phyloP scores from a whole-genome alignment of 2,113 vertebrate species.

The Balaeniceps rex region DNA sequence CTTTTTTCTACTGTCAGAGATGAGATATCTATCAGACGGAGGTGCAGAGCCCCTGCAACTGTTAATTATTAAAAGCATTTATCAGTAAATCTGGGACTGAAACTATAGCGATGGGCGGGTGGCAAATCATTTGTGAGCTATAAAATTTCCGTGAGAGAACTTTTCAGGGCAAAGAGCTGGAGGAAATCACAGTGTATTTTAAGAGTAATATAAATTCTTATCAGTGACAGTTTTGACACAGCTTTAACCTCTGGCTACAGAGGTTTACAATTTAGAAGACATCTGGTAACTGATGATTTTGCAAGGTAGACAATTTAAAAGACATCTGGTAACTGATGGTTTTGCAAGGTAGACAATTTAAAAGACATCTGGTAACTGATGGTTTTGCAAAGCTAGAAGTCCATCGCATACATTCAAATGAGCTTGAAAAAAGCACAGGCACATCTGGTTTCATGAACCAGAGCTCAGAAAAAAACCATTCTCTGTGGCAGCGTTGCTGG shows the following conservation, averaged over 20 bases:
- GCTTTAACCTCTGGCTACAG: conserved; percentile 23
- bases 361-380: conserved; percentile 46
- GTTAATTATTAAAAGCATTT: conserved; percentile 31
- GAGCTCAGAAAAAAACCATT: not conserved
- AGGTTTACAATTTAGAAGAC: conserved; percentile 3
- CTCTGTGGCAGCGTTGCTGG: not conserved
- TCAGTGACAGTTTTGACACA: not conserved
- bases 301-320: not conserved
- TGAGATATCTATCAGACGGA: not conserved
- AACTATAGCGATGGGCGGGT: rapidly evolving
- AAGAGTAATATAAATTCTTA: not conserved
- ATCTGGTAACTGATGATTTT: conserved; percentile 11
- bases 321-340: conserved; percentile 33
- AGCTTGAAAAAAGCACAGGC: not conserved
- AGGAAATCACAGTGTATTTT: not conserved
- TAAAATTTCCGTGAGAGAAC: not conserved
- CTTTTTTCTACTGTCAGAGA: not conserved
- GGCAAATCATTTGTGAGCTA: not conserved
- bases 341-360: not conserved
- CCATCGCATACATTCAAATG: conserved; percentile 45
- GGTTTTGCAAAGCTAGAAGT: conserved; percentile 9
- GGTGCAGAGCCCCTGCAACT: not conserved
- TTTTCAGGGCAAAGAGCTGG: not conserved
- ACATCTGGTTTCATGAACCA: conserved; percentile 8
- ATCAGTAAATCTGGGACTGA: not conserved